Percentiles rank a stretch among this genome's conserved stretches.
phyloP scores from a whole-genome alignment of 2,113 vertebrate genomes.

The Melanocharis versteri region DNA sequence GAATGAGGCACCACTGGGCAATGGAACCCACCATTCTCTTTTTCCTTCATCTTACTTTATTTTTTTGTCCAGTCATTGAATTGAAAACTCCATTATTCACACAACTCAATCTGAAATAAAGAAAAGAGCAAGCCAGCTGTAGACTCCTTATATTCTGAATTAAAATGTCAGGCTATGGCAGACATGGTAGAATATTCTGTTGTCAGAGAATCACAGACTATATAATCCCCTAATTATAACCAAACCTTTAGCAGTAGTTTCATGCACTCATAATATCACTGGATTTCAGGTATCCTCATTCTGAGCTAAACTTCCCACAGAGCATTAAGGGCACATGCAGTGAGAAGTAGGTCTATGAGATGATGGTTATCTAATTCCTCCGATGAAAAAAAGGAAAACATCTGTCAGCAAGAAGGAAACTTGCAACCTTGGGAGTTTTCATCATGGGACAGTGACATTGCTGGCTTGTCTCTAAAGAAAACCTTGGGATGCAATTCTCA shows the following conservation, averaged over 20 bases:
- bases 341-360: neutral
- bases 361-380: neutral
- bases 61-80: neutral
- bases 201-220: neutral
- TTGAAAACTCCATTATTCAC: conserved; percentile 34
- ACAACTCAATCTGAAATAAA: conserved; percentile 17
- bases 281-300: conserved; percentile 16
- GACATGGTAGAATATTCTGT: neutral
- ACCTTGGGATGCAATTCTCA: neutral
- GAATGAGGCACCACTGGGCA: neutral
- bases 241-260: conserved; percentile 35
- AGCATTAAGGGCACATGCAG: neutral
- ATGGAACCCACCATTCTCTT: neutral
- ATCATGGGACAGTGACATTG: neutral
- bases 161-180: conserved; percentile 11
- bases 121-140: conserved; percentile 18
- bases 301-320: conserved; percentile 1
- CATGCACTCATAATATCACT: neutral
- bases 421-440: neutral
- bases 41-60: neutral
- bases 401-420: neutral
- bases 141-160: conserved; percentile 7
- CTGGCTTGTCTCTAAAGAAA: neutral
- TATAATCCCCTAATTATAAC: conserved; percentile 24
- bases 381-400: neutral